phyloP scores from a whole-genome alignment of 2,797 vertebrate genomes.

The Molothrus ater region DNA sequence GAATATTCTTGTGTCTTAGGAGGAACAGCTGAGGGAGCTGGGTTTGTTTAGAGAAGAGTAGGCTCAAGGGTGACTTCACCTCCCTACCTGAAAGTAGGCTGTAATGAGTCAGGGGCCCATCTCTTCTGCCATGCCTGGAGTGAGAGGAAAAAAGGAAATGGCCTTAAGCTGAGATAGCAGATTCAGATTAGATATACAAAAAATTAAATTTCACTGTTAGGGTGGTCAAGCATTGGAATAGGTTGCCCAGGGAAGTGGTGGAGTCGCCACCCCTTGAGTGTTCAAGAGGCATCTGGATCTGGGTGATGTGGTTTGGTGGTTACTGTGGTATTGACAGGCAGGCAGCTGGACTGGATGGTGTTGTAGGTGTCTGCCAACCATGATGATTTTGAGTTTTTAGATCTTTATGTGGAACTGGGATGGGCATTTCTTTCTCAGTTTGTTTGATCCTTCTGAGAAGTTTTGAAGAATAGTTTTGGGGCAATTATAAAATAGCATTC shows the following conservation, averaged over 20 bases:
- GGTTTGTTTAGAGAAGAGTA: neutral
- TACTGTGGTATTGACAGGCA: neutral
- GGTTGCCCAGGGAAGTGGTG: neutral
- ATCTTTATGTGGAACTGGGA: neutral
- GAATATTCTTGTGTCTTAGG: neutral
- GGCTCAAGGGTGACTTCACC: neutral
- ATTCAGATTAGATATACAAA: neutral
- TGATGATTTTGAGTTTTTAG: neutral
- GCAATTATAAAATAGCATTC: neutral
- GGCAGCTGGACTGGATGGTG: neutral
- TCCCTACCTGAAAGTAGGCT: neutral
- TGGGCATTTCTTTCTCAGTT: neutral
- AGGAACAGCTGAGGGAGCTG: neutral
- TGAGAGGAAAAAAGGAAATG: neutral
- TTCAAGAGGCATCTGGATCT: neutral
- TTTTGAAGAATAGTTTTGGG: neutral
- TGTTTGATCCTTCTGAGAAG: neutral
- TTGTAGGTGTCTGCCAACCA: neutral
- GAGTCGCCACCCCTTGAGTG: neutral
- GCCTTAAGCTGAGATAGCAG: neutral
- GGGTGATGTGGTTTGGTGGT: neutral
- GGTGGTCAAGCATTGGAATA: neutral
- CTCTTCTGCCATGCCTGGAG: neutral
- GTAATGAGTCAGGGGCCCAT: neutral
- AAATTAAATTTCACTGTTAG: neutral